Conservation (phyloP, 2,797 vertebrate genomes). For the Bufotes viridis region DNA sequence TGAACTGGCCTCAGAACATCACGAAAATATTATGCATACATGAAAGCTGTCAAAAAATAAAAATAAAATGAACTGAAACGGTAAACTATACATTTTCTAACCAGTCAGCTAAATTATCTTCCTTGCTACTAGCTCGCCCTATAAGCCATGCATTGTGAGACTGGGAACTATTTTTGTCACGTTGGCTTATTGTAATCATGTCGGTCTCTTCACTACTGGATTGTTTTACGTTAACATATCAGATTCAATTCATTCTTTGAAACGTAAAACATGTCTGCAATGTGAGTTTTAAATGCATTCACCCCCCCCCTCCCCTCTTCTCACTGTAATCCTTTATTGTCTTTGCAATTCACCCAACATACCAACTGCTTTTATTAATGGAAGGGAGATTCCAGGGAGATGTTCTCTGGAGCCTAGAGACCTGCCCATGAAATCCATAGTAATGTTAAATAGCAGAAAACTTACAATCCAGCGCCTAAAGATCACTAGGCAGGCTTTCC, state of each 20-base stretch:
- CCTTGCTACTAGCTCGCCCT: background rate
- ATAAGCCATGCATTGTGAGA: background rate
- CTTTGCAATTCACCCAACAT: slow-evolving; percentile 41
- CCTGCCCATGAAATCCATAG: background rate
- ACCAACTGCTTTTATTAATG: slow-evolving; percentile 39
- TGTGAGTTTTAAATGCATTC: slow-evolving; percentile 24
- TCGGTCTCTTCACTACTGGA: background rate
- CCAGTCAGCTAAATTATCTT: too few species aligned
- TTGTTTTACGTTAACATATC: background rate
- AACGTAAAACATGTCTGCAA: slow-evolving; percentile 33
- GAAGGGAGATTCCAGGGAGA: slow-evolving; percentile 27
- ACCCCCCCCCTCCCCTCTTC: background rate
- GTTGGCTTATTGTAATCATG: slow-evolving; percentile 7
- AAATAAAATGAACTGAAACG: too few species aligned
- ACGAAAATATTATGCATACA: too few species aligned
- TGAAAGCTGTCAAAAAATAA: too few species aligned
- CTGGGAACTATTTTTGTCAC: background rate
- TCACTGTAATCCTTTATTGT: slow-evolving; percentile 44
- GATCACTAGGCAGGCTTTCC: too few species aligned
- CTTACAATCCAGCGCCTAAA: background rate
- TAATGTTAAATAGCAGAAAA: slow-evolving; percentile 15
- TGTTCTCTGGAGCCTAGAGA: slow-evolving; percentile 6
- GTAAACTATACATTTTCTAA: too few species aligned
- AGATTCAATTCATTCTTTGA: slow-evolving; percentile 7
- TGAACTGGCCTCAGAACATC: too few species aligned